Conservation (phyloP, 2,888 invertebrate species). For the Pachycephus smyrnensis region DNA sequence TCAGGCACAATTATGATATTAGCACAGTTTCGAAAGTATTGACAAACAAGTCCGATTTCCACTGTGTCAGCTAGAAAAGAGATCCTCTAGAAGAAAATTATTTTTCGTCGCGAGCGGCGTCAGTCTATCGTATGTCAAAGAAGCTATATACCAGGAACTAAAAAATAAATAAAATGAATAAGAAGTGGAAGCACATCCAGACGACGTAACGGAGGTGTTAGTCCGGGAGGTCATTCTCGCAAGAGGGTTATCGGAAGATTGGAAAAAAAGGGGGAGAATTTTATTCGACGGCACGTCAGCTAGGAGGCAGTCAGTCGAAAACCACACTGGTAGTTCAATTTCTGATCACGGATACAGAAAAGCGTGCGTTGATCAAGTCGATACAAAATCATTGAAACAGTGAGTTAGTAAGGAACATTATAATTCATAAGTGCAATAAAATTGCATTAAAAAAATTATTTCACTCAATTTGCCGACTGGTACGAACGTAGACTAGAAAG, state of each 20-base stretch:
- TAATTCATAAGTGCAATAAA: background rate
- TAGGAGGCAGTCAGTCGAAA: conserved; percentile 50
- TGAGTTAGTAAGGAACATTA: background rate
- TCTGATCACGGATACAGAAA: conserved; percentile 11
- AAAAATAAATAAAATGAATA: background rate
- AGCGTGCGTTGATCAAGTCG: background rate
- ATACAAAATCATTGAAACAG: background rate
- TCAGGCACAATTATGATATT: background rate
- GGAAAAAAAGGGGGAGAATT: conserved; percentile 47
- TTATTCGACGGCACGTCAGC: conserved; percentile 45
- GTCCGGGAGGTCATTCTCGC: conserved; percentile 50
- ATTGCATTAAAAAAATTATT: background rate
- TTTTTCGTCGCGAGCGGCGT: background rate
- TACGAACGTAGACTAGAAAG: background rate
- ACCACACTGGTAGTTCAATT: conserved; percentile 35
- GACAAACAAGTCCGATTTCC: background rate
- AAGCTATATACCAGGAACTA: background rate
- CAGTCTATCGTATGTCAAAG: background rate
- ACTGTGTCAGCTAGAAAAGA: background rate
- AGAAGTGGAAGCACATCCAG: background rate
- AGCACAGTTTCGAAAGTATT: too few species aligned
- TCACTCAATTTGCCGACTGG: background rate
- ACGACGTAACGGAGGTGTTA: conserved; percentile 45
- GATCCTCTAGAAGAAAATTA: background rate
- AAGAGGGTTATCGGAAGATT: conserved; percentile 55